phyloP scores from a whole-genome alignment of 2,888 invertebrate species.

The Orthosia cruda region DNA sequence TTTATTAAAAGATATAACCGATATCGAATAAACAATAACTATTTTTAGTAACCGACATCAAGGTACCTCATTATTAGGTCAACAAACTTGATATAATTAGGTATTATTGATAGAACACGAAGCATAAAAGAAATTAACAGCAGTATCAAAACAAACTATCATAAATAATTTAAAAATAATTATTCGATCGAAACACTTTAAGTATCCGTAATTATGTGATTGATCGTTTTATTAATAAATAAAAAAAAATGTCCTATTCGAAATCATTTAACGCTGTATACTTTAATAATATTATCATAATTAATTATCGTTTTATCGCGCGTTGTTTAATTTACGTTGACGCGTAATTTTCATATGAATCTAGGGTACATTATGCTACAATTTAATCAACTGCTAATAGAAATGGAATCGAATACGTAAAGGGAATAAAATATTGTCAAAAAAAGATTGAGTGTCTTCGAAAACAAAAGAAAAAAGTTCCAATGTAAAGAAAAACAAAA shows the following conservation, averaged over 20 bases:
- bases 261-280: conserved; percentile 13
- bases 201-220: neutral
- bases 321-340: neutral
- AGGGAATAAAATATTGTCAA: neutral
- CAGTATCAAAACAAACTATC: neutral
- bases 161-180: conserved; percentile 15
- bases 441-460: conserved; percentile 20
- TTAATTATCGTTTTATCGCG: conserved; percentile 26
- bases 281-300: conserved; percentile 23
- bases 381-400: conserved; percentile 11
- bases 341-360: conserved; percentile 24
- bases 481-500: conserved; percentile 56
- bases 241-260: too few relatives aligned
- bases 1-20: neutral
- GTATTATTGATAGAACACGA: neutral
- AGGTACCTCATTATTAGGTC: conserved; percentile 20
- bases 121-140: conserved; percentile 4
- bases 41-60: conserved; percentile 1
- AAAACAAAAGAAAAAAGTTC: conserved; percentile 35
- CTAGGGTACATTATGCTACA: neutral
- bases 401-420: conserved; percentile 23
- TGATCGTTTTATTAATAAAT: conserved; percentile 11
- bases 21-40: conserved; percentile 5
- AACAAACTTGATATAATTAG: conserved; percentile 4
- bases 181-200: conserved; percentile 3